Evolutionary conservation across 2,888 invertebrate species (phyloP), one percentile per base, ranked within the genome.

Genomic region (Drosophila quinaria): DNA sequence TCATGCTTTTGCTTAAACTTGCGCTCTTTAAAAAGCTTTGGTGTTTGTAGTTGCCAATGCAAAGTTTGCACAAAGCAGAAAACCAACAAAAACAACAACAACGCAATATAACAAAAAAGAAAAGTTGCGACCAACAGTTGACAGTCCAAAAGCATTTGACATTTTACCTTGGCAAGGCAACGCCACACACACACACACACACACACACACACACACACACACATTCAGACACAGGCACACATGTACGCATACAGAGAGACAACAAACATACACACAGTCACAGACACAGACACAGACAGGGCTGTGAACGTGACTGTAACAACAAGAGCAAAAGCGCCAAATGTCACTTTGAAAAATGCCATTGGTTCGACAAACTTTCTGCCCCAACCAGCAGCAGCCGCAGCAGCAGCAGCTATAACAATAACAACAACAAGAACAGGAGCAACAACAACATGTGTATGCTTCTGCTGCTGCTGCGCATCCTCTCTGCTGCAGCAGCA

Each of bases 261-360:
- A 70, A 17, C 46, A 47, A 47, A 47, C 15, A 46, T 25, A 60
- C 61, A 62, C 50, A 55, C 54, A 51, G 39, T 61, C 37, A 52
- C 35, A 62, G 25, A 41, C 42, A 66, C 42, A 64, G 35, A 39
- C 35, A 58, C 44, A 74, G 62, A 77, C 70, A 72, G 71, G 42
- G 67, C 56, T 59, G 65, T 58, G 65, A 63, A 62, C 61, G 70
- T 79, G 75, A 75, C 71, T 78, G 79, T 79, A 75, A 76, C 66
- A 80, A 82, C 74, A 87, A 85, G 80, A 85, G 81, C 80, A 86
- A 84, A 81, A 85, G 90, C 88, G 83, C 86, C 90, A 91, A 91
- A 91, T 91, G 91, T 91, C 91, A 91, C 90, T 90, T 91, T 91
- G 90, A 90, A 91, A 91, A 91, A 91, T 91, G 91, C 91, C 89